Conservation (phyloP, 2,113 vertebrate species). For the Rhinichthys klamathensis region DNA sequence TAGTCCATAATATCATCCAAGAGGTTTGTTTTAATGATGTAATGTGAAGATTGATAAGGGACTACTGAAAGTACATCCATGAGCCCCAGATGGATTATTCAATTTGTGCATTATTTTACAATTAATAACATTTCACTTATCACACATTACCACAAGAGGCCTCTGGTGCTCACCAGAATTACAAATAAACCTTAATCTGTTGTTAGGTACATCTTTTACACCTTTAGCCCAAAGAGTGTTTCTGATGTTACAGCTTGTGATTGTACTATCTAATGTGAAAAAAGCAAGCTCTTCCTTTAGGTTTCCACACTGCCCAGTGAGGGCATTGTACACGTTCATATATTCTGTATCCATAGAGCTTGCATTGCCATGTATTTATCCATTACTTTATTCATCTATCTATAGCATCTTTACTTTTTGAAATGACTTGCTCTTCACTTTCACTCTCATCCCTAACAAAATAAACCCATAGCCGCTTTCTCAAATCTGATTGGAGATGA, state of each 20-base stretch:
- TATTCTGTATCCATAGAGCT: constrained; percentile 16
- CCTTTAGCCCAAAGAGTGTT: constrained; percentile 36
- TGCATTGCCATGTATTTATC: constrained; percentile 9
- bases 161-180: constrained; percentile 6
- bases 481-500: not conserved
- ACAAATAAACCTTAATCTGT: constrained; percentile 18
- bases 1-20: not conserved
- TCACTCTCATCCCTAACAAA: not conserved
- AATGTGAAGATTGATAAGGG: not conserved
- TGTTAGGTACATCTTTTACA: constrained; percentile 2
- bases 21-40: constrained; percentile 8
- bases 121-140: constrained; percentile 1
- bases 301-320: constrained; percentile 22
- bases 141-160: constrained; percentile 6
- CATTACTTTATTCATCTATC: not conserved
- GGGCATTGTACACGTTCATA: not conserved
- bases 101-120: constrained; percentile 6
- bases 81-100: not conserved
- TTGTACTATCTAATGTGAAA: constrained; percentile 7
- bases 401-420: constrained; percentile 1
- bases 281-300: not conserved
- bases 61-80: not conserved
- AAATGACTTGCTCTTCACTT: not conserved
- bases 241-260: constrained; percentile 19
- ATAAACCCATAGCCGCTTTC: not conserved